Percentiles rank a stretch among this genome's conserved stretches.
These are phyloP conservation scores for Lagocephalus sceleratus DNA, from an alignment of 2,797 vertebrate genomes.

Conservation along the genomic window DNA sequence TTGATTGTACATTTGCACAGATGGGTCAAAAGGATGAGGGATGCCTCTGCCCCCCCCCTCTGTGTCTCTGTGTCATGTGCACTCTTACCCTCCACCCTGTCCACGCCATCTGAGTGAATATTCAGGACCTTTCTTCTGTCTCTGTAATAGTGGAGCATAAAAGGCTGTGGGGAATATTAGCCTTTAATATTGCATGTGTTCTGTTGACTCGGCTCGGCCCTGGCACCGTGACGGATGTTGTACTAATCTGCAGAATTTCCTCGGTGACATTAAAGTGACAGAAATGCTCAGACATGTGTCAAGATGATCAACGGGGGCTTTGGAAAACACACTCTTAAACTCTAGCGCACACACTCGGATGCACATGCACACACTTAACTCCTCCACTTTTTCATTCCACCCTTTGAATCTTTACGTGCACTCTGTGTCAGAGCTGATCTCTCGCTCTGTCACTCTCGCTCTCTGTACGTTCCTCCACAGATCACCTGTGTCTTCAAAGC, in stretches of 20 bases:
- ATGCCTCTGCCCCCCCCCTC: too few relatives aligned
- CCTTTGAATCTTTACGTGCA: slow-evolving; percentile 70
- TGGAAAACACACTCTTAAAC: slow-evolving; percentile 67
- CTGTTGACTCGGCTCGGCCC: slow-evolving; percentile 74
- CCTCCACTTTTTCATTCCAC: slow-evolving; percentile 43
- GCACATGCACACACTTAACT: slow-evolving; percentile 20
- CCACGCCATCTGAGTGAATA: slow-evolving; percentile 69
- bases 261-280: slow-evolving; percentile 79
- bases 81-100: slow-evolving; percentile 36
- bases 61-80: too few relatives aligned
- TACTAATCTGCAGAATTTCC: slow-evolving; percentile 79
- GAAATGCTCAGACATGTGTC: slow-evolving; percentile 80
- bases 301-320: slow-evolving; percentile 73
- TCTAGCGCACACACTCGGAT: slow-evolving; percentile 29
- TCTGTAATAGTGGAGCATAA: slow-evolving; percentile 73
- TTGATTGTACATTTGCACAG: too few relatives aligned
- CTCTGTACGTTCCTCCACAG: slow-evolving; percentile 40
- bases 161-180: slow-evolving; percentile 75
- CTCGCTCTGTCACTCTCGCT: slow-evolving; percentile 57
- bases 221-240: slow-evolving; percentile 70
- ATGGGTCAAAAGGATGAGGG: too few relatives aligned
- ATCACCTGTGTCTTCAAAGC: slow-evolving; percentile 61
- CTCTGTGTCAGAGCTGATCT: slow-evolving; percentile 69
- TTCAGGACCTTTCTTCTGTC: slow-evolving; percentile 72
- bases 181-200: slow-evolving; percentile 80